Conservation (phyloP, 2,113 vertebrate species). For the Phalacrocorax aristotelis region DNA sequence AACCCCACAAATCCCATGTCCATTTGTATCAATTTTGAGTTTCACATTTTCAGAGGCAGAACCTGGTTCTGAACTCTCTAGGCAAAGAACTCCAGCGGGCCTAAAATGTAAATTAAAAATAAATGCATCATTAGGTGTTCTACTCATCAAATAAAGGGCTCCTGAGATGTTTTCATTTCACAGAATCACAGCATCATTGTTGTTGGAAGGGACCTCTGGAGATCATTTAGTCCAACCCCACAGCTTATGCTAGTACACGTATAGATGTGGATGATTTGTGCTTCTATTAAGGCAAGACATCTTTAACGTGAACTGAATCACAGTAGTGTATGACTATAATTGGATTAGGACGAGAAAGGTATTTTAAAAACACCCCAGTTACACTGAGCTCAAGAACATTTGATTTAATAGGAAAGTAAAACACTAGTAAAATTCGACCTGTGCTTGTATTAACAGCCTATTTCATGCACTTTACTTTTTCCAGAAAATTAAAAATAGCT, state of each 20-base stretch:
- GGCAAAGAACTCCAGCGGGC: not conserved
- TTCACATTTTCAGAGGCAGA: not conserved
- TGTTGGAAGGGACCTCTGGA: not conserved
- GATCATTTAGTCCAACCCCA: not conserved
- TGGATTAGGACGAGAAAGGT: not conserved
- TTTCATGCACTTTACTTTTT: not conserved
- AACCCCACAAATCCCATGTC: not conserved
- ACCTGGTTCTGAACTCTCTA: not conserved
- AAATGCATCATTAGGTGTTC: not conserved
- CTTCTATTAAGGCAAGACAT: not conserved
- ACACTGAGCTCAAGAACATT: not conserved
- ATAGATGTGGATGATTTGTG: not conserved
- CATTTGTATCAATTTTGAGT: not conserved
- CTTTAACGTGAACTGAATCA: not conserved
- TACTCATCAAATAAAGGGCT: not conserved
- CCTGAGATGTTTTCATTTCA: not conserved
- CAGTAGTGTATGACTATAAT: not conserved
- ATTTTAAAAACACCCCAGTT: not conserved
- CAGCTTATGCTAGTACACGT: not conserved
- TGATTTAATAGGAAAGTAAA: not conserved
- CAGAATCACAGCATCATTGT: not conserved
- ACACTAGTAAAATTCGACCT: not conserved
- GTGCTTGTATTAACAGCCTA: not conserved
- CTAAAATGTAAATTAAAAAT: not conserved
- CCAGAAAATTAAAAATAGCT: not conserved